Base-by-base conservation (phyloP, 2,797 vertebrate species). In the Neoniphon sammara region DNA sequence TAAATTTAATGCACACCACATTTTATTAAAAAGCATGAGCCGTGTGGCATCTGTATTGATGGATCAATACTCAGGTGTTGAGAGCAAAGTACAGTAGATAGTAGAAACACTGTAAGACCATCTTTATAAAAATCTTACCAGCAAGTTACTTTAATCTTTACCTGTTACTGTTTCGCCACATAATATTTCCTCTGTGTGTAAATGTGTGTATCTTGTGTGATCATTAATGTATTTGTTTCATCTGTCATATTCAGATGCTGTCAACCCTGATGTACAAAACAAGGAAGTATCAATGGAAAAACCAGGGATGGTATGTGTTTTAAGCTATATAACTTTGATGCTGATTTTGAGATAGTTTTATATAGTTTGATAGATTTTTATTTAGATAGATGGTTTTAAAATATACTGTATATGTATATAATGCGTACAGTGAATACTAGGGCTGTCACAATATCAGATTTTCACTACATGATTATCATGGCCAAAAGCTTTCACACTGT, bases 271-370 rank as follows among this genome's bases (percentile, higher is more conserved):
- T 9, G 23, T 21, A 2, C 42, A 1, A 54, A 31, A 65, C 49
- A 34, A 77, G 52, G 65, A 71, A 42, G 27, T 8, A n/a, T 21
- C 47, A 59, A 12, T 59, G 73, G 70, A 68, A 42, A 36, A 39
- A 23, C 59, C 72, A 31, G 56, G 85, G 5, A 15, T 77, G 87
- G 91, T 93, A 81, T 42, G 34, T 58, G n/a, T 66, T 23, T 30
- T 14, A 1, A 60, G 1, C 47, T 17, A n/a, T 73, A 3, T 12
- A 5, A 9, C 1, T 25, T 30, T 25, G 55, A 1, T 55, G 5
- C 50, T 56, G 1, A 7, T 23, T 42, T 31, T 15, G 56, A n/a
- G 12, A 36, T 12, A 36, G 18, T 20, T 63, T 6, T 2, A 6
- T 7, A 17, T 1, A 1, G 18, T 56, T 5, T 1, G 7, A 8